Percentiles rank a stretch among this genome's conserved stretches.
Conservation (phyloP, 2,113 vertebrate genomes). For the Lontra canadensis region DNA sequence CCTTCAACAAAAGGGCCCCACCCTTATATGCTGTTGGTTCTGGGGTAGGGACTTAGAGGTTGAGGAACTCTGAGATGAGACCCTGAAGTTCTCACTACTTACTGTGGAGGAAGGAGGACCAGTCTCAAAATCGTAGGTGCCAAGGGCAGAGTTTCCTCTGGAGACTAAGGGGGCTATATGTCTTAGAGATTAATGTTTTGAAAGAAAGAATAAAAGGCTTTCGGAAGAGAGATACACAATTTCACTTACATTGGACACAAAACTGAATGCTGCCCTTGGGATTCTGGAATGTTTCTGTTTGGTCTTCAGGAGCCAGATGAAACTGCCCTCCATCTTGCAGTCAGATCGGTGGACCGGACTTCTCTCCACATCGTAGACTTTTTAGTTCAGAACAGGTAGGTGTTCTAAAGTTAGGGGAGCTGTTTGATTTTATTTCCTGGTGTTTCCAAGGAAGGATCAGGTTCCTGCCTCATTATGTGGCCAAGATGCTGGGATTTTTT, state of each 20-base stretch:
- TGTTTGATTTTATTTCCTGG: background rate
- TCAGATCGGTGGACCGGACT: conserved; percentile 95
- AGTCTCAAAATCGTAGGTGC: rapidly evolving
- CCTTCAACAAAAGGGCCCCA: background rate
- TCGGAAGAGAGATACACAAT: rapidly evolving
- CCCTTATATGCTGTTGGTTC: too few species aligned
- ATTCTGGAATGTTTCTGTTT: background rate
- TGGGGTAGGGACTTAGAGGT: too few species aligned
- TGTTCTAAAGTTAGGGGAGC: background rate
- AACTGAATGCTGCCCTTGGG: rapidly evolving
- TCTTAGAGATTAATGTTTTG: background rate
- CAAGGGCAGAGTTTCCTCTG: background rate
- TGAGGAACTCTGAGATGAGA: background rate
- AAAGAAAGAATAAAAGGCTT: background rate
- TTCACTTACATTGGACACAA: rapidly evolving
- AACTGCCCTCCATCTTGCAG: conserved; percentile 95
- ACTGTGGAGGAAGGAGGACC: background rate
- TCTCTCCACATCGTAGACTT: conserved; percentile 98
- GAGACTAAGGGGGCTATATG: background rate
- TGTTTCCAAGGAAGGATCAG: background rate
- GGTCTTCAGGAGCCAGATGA: conserved; percentile 93
- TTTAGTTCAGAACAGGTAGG: conserved; percentile 95
- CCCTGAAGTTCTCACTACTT: rapidly evolving
- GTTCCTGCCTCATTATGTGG: background rate
- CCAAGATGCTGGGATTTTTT: background rate